These are phyloP conservation scores for Drosophila kikkawai DNA, from an alignment of 1,140 invertebrate species.

Conservation along the genomic window DNA sequence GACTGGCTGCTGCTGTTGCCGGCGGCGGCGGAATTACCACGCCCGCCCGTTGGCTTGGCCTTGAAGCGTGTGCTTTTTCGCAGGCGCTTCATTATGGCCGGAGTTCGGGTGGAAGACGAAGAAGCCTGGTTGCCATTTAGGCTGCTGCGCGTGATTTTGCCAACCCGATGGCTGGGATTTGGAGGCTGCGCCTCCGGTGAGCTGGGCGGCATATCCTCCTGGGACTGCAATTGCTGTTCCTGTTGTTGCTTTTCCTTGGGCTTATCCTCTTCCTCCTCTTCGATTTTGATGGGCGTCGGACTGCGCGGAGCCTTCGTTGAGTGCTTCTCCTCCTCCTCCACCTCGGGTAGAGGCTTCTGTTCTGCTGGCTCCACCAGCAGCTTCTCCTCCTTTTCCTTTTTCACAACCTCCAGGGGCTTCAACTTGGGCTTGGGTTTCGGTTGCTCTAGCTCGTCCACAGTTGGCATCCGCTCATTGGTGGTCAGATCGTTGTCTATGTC, in stretches of 20 bases:
- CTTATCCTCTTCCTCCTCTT: conserved; percentile 18
- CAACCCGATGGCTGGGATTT: conserved; percentile 8
- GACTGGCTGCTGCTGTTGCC: conserved; percentile 6
- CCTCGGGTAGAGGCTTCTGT: neutral
- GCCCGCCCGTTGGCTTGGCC: conserved; percentile 71
- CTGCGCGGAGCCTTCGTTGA: neutral
- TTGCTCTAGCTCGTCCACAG: conserved; percentile 47
- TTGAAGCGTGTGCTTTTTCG: conserved; percentile 87
- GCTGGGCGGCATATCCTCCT: conserved; percentile 24
- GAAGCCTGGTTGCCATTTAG: conserved; percentile 44
- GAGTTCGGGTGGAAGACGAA: conserved; percentile 23
- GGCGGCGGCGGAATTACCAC: conserved; percentile 3
- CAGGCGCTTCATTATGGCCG: conserved; percentile 75
- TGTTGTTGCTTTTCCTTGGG: conserved; percentile 3
- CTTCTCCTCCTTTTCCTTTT: conserved; percentile 6
- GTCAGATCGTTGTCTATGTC: conserved; percentile 59
- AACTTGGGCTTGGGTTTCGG: neutral
- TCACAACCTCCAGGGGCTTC: neutral
- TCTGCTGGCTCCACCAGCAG: neutral
- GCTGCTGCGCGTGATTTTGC: conserved; percentile 65
- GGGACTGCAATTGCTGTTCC: neutral
- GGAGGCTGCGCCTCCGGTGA: conserved; percentile 11
- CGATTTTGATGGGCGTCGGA: conserved; percentile 14
- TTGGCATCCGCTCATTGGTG: conserved; percentile 55
- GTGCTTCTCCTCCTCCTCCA: neutral